Conservation (phyloP, 1,140 invertebrate species). For the Sarcophaga bullata region DNA sequence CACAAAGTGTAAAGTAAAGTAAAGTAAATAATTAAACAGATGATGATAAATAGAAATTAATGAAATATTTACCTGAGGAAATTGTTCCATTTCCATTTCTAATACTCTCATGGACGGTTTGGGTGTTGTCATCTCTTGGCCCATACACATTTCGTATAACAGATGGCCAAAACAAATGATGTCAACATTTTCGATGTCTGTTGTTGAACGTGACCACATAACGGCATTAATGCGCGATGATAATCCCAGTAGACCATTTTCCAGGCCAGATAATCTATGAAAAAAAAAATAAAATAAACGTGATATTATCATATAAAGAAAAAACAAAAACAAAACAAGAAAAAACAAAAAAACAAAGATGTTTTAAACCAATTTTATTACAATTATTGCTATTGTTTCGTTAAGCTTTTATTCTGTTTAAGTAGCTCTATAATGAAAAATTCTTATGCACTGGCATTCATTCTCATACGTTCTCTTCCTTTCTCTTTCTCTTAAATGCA, state of each 20-base stretch:
- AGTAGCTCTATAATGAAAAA: no score
- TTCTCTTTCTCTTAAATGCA: no score
- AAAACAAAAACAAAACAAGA: no score
- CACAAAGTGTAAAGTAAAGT: no score
- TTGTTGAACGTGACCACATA: slow-evolving; percentile 68
- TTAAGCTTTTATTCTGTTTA: not conserved
- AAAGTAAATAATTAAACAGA: no score
- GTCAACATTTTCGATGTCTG: slow-evolving; percentile 73
- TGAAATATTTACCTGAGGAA: slow-evolving; percentile 73
- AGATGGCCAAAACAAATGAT: slow-evolving; percentile 84
- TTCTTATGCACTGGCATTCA: no score
- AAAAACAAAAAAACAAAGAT: no score
- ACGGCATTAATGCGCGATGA: slow-evolving; percentile 73
- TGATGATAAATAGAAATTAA: not conserved
- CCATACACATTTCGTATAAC: slow-evolving; percentile 90
- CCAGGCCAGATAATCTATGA: slow-evolving; percentile 79
- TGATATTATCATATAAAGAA: no score
- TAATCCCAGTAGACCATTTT: slow-evolving; percentile 85
- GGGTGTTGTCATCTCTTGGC: slow-evolving; percentile 79
- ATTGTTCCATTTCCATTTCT: slow-evolving; percentile 76
- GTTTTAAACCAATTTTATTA: no score
- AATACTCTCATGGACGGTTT: slow-evolving; percentile 78
- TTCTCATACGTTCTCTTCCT: no score
- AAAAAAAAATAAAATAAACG: not conserved
- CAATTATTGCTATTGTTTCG: not conserved